Evolutionary conservation across 2,888 invertebrate species (phyloP), one percentile per base, ranked within the genome.

Genomic region (Teleiodes luculella): DNA sequence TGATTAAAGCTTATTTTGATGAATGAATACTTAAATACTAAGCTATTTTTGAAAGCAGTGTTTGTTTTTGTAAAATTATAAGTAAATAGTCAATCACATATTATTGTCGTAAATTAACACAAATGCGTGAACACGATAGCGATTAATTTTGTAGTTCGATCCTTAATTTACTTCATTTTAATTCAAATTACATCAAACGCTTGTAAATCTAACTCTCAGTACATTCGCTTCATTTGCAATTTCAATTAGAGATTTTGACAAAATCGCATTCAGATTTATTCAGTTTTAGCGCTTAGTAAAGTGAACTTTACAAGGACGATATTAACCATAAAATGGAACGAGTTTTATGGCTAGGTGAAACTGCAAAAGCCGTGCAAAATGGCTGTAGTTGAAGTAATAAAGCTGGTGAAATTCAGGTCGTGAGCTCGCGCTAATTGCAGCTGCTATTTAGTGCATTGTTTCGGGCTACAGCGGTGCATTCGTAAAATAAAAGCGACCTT

Each of bases 191-290:
- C 52, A 37, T 50, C 37, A 11, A 24, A 20, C 20, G 45, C 48
- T 57, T 57, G 43, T 53, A 45, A 60, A 61, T 61, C 57, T 56
- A 55, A 47, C 53, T 52, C 37, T 16, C 7, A 48, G 53, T 54
- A 41, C 54, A 55, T 54, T 47, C 54, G 13, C 36, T 59, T 62
- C 53, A 68, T 75, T 74, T 70, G 65, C 66, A 72, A 73, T 72
- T 72, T 64, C 56, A 72, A 70, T 57, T 58, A 66, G 59, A 55
- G 52, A 55, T 58, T 60, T 55, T 53, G 43, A 35, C 48, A 53
- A 57, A 63, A 74, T 68, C 66, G 61, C n/a, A 78, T 78, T 71
- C 58, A 69, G 74, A 78, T 76, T 60, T 70, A 73, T 77, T 65
- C 72, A 36, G 16, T 30, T 14, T 31, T 39, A 31, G 37, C 49